Evolutionary conservation across 2,888 invertebrate species (phyloP).

Genomic region (Rhingia campestris): DNA sequence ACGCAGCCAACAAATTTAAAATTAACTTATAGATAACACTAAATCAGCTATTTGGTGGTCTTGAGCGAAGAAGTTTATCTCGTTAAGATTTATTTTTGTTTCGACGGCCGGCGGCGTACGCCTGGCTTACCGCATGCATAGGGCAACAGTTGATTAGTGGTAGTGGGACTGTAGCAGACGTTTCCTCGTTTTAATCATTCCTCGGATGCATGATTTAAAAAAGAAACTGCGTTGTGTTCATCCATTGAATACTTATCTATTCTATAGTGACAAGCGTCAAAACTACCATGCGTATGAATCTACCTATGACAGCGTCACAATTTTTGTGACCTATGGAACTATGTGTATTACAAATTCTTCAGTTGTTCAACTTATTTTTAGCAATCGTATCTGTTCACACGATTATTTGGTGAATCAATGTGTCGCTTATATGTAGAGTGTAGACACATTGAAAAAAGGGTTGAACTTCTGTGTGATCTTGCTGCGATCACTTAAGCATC

Average conservation of each 20-base stretch:
- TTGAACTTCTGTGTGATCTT: constrained; percentile 1
- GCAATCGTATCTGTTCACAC: constrained; percentile 17
- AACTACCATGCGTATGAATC: background rate
- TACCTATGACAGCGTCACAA: constrained; percentile 12
- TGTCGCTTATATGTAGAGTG: background rate
- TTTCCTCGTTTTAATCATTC: constrained; percentile 61
- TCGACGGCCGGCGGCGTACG: background rate
- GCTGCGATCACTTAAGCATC: constrained; percentile 27
- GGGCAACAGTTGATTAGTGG: constrained; percentile 18
- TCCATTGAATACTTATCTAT: background rate
- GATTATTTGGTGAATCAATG: constrained; percentile 8
- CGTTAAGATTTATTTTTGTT: constrained; percentile 31
- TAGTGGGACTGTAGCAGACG: background rate
- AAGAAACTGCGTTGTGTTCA: background rate
- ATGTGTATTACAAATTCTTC: background rate
- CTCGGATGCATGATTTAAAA: constrained; percentile 35
- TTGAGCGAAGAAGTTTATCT: constrained; percentile 4
- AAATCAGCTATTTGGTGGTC: constrained; percentile 20
- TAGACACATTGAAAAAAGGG: background rate
- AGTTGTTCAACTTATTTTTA: background rate
- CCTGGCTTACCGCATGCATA: constrained; percentile 7
- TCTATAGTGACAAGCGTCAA: background rate
- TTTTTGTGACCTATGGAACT: constrained; percentile 37
- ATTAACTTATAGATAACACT: constrained; percentile 44
- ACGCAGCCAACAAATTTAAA: constrained; percentile 20